Percentiles rank a stretch among this genome's conserved stretches.
Conservation (phyloP, 2,797 vertebrate species). For the Mus minutoides region DNA sequence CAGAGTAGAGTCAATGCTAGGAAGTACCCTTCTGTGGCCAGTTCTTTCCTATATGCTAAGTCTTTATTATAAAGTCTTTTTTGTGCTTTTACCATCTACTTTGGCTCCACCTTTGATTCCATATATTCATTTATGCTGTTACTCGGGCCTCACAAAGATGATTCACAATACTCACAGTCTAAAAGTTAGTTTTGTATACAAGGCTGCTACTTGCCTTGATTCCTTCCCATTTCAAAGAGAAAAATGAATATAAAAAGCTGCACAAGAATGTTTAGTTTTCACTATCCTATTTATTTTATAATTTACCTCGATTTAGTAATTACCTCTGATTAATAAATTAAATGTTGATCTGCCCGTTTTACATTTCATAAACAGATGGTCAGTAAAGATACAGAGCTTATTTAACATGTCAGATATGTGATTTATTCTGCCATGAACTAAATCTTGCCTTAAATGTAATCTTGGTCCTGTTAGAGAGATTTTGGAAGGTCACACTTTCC, state of each 20-base stretch:
- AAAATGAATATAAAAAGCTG: neutral
- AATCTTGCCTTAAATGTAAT: slow-evolving; percentile 59
- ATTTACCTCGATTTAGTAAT: slow-evolving; percentile 51
- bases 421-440: neutral
- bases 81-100: neutral
- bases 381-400: slow-evolving; percentile 7
- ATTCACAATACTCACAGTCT: slow-evolving; percentile 2
- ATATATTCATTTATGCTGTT: slow-evolving; percentile 52
- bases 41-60: neutral
- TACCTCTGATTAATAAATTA: neutral
- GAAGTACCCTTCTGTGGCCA: neutral
- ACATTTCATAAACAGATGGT: slow-evolving; percentile 59
- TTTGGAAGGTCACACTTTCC: slow-evolving; percentile 30
- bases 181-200: neutral
- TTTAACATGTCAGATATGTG: slow-evolving; percentile 46
- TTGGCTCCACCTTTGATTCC: slow-evolving; percentile 7
- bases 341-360: slow-evolving; percentile 48
- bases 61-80: slow-evolving; percentile 28
- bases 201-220: neutral
- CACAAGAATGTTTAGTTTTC: neutral
- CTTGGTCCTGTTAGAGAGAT: neutral
- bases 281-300: neutral
- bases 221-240: neutral
- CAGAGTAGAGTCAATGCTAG: neutral
- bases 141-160: neutral